phyloP scores from a whole-genome alignment of 2,888 invertebrate species.

The Tenthredo scrophulariae region DNA sequence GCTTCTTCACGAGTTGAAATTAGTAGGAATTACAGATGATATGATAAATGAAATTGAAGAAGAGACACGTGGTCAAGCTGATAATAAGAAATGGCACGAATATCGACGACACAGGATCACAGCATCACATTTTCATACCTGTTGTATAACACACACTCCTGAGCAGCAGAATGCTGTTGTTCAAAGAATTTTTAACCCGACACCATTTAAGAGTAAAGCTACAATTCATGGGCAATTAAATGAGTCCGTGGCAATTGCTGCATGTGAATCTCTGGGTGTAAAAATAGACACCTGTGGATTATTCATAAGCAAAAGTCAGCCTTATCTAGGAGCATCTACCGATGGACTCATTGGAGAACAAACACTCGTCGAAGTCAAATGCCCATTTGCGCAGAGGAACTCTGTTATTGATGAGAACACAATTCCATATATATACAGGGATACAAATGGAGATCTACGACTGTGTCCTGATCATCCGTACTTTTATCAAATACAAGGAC shows the following conservation, averaged over 20 bases:
- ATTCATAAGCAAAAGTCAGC: neutral
- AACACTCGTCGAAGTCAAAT: neutral
- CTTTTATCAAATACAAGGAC: constrained; percentile 57
- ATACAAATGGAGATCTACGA: constrained; percentile 18
- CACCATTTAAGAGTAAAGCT: neutral
- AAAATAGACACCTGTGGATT: neutral
- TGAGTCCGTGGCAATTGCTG: neutral
- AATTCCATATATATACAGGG: neutral
- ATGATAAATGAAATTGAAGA: constrained; percentile 31
- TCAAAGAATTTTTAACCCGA: neutral
- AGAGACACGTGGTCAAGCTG: constrained; percentile 41
- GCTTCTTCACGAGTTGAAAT: constrained; percentile 2
- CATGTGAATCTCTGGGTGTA: neutral
- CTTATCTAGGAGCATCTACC: neutral
- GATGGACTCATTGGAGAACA: neutral
- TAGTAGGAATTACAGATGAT: constrained; percentile 4
- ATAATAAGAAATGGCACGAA: constrained; percentile 30
- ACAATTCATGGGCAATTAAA: neutral
- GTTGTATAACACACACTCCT: neutral
- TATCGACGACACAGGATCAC: constrained; percentile 40
- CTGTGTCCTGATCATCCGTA: constrained; percentile 47
- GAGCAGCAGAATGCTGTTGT: neutral
- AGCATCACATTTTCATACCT: constrained; percentile 34
- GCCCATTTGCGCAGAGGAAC: too few relatives aligned
- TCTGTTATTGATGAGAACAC: neutral